A percentile compares a stretch with the other conserved stretches of the same genome.
phyloP scores from a whole-genome alignment of 2,888 invertebrate genomes.

The Hirtodrosophila cameraria region DNA sequence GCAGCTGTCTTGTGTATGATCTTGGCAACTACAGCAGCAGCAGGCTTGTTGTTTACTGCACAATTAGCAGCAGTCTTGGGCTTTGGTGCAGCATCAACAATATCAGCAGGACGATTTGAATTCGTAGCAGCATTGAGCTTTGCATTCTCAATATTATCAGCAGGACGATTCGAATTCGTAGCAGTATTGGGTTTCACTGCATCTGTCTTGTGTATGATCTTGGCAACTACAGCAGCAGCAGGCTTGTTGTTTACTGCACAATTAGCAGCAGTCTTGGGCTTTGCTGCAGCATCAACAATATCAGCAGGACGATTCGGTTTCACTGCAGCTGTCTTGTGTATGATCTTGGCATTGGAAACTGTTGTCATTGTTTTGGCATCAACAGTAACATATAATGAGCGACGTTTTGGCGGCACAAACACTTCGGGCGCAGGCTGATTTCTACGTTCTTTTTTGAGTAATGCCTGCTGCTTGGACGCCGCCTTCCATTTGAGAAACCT shows the following conservation, averaged over 20 bases:
- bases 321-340: not conserved
- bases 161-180: no score
- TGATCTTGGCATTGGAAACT: not conserved
- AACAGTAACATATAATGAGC: slow-evolving; percentile 18
- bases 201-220: no score
- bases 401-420: slow-evolving; percentile 12
- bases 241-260: no score
- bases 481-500: slow-evolving; percentile 40
- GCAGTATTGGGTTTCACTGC: no score
- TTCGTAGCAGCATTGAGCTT: not conserved
- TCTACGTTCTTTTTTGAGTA: not conserved
- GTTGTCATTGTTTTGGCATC: not conserved
- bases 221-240: no score
- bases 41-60: no score
- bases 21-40: no score
- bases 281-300: not conserved
- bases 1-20: no score
- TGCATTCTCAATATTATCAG: no score
- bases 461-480: not conserved
- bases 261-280: not conserved
- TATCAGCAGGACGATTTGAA: no score
- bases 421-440: not conserved
- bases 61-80: not conserved
- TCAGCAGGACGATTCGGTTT: no score
- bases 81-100: not conserved